phyloP scores from a whole-genome alignment of 2,888 invertebrate genomes.

The Didymodactylos carnosus region DNA sequence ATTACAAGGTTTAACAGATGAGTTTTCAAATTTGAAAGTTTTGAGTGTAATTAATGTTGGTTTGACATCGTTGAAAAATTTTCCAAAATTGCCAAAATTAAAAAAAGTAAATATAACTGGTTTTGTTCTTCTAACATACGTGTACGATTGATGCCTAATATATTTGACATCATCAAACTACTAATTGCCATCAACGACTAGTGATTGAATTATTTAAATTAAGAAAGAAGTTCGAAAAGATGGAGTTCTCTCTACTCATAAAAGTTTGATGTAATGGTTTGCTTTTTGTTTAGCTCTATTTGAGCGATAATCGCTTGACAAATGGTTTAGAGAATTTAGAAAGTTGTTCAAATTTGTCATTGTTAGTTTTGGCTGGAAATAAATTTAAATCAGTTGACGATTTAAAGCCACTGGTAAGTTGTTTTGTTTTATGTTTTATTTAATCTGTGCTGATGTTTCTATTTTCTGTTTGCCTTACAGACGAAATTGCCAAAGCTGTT shows the following conservation, averaged over 20 bases:
- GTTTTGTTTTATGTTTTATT: slow-evolving; percentile 4
- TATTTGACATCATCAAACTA: too few relatives aligned
- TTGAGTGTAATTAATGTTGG: slow-evolving; percentile 89
- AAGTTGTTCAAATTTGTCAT: slow-evolving; percentile 61
- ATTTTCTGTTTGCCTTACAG: neutral
- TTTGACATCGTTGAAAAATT: slow-evolving; percentile 77
- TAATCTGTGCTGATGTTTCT: neutral
- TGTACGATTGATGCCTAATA: too few relatives aligned
- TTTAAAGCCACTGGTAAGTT: slow-evolving; percentile 55
- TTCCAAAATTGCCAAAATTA: slow-evolving; percentile 73
- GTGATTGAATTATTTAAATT: too few relatives aligned
- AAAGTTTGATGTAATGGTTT: neutral
- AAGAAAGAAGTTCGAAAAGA: too few relatives aligned
- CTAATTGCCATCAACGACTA: too few relatives aligned
- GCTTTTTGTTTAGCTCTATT: slow-evolving; percentile 46
- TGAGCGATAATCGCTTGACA: slow-evolving; percentile 77
- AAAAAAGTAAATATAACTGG: slow-evolving; percentile 67
- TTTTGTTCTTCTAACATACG: too few relatives aligned
- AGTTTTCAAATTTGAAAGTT: slow-evolving; percentile 66
- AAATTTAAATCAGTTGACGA: slow-evolving; percentile 81
- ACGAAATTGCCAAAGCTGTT: neutral
- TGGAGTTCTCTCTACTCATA: neutral
- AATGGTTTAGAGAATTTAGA: slow-evolving; percentile 66
- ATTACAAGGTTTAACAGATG: slow-evolving; percentile 76
- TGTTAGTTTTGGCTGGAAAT: slow-evolving; percentile 82